Conservation (phyloP, 2,888 invertebrate species). For the Cheilosia impressa region DNA sequence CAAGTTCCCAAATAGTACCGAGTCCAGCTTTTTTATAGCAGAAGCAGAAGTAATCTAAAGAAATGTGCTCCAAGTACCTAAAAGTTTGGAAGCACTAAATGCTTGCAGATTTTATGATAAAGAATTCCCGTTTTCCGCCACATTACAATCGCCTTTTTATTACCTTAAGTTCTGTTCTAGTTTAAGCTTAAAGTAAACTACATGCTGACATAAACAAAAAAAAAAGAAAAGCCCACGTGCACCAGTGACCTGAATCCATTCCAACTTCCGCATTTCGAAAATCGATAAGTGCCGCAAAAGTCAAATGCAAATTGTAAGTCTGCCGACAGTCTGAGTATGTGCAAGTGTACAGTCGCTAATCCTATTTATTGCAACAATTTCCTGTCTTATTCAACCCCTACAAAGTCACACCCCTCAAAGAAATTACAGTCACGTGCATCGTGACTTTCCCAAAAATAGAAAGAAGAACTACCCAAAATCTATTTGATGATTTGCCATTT, state of each 20-base stretch:
- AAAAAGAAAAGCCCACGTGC: not conserved
- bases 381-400: conserved; percentile 22
- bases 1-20: too few relatives aligned
- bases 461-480: not conserved
- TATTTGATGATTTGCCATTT: conserved; percentile 21
- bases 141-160: too few relatives aligned
- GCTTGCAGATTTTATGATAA: too few relatives aligned
- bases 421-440: conserved; percentile 14
- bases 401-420: not conserved
- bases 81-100: too few relatives aligned
- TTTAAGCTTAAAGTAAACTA: too few relatives aligned
- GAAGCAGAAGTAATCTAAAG: too few relatives aligned
- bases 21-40: too few relatives aligned
- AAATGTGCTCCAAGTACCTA: too few relatives aligned
- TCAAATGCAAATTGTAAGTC: conserved; percentile 3
- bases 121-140: too few relatives aligned
- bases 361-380: conserved; percentile 40
- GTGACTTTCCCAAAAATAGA: conserved; percentile 25
- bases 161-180: too few relatives aligned
- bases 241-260: not conserved
- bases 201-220: not conserved
- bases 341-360: conserved; percentile 1
- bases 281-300: conserved; percentile 4
- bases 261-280: conserved; percentile 1
- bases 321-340: not conserved